These are phyloP conservation scores for Monomorium pharaonis DNA, from an alignment of 1,140 invertebrate species.

Conservation along the genomic window DNA sequence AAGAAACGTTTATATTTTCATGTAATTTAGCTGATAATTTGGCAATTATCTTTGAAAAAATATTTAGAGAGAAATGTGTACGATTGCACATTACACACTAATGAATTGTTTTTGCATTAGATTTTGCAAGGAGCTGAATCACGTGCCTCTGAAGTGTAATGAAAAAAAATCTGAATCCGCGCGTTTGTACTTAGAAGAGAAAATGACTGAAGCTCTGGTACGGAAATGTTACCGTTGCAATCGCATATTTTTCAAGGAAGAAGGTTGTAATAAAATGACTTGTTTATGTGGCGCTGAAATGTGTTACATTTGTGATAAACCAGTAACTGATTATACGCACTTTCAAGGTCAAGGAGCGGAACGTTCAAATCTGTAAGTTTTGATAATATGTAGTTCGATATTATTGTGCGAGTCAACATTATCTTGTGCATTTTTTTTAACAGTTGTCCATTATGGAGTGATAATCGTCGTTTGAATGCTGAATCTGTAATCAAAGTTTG, in stretches of 20 bases:
- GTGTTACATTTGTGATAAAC: slow-evolving; percentile 89
- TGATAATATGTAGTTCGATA: background rate
- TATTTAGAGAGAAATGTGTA: background rate
- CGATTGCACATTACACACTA: slow-evolving; percentile 12
- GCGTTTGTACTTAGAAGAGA: slow-evolving; percentile 87
- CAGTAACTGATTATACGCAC: slow-evolving; percentile 87
- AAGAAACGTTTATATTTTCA: background rate
- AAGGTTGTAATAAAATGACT: slow-evolving; percentile 90
- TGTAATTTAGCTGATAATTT: background rate
- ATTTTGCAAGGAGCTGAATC: slow-evolving; percentile 87
- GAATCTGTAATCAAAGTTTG: slow-evolving; percentile 82
- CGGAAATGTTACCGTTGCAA: slow-evolving; percentile 88
- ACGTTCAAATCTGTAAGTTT: slow-evolving; percentile 64
- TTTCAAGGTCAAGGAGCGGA: slow-evolving; percentile 85
- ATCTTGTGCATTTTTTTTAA: slow-evolving; percentile 30
- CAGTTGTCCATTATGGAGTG: slow-evolving; percentile 79
- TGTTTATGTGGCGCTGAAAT: slow-evolving; percentile 89
- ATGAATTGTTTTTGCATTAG: slow-evolving; percentile 77
- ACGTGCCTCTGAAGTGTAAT: slow-evolving; percentile 88
- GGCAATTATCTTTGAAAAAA: background rate
- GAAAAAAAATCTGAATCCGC: slow-evolving; percentile 87
- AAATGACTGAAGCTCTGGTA: slow-evolving; percentile 88
- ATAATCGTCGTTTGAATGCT: slow-evolving; percentile 80
- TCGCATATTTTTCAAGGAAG: slow-evolving; percentile 87
- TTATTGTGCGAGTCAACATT: background rate